Conservation (phyloP, 2,888 invertebrate genomes). For the Trimorus sp. region DNA sequence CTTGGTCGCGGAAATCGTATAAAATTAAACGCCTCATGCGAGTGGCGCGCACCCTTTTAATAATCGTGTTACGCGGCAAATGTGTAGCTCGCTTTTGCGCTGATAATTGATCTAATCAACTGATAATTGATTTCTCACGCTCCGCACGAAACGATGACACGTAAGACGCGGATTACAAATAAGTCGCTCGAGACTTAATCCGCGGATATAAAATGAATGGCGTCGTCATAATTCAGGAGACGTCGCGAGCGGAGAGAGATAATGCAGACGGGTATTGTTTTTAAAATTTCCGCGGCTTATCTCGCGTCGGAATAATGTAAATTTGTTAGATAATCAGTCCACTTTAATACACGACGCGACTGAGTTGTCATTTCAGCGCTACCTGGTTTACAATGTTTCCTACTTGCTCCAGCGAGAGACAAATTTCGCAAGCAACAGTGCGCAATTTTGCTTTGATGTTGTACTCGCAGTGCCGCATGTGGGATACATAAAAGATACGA, state of each 20-base stretch:
- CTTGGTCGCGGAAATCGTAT: too few species aligned
- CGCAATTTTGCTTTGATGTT: conserved; percentile 46
- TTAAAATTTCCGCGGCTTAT: conserved; percentile 67
- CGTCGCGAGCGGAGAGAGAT: conserved; percentile 57
- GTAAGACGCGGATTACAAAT: too few species aligned
- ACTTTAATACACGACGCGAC: conserved; percentile 33
- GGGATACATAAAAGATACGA: conserved; percentile 46
- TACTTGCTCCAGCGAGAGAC: conserved; percentile 44
- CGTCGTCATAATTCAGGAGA: conserved; percentile 31
- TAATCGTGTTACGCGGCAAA: too few species aligned
- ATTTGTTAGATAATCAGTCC: conserved; percentile 70
- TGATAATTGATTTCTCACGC: too few species aligned
- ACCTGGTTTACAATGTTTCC: conserved; percentile 69
- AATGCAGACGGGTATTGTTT: conserved; percentile 76
- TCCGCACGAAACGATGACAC: too few species aligned
- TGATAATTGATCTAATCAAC: too few species aligned
- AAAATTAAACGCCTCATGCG: too few species aligned
- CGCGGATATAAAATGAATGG: conserved; percentile 9
- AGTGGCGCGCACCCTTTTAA: too few species aligned
- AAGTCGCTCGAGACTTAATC: not conserved
- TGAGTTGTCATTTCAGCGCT: conserved; percentile 64
- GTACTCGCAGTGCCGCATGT: conserved; percentile 27
- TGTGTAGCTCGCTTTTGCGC: too few species aligned
- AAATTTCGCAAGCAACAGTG: conserved; percentile 32
- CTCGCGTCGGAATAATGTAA: conserved; percentile 74